These are phyloP conservation scores for Halocaridina rubra DNA, from an alignment of 2,888 invertebrate species.

Conservation along the genomic window DNA sequence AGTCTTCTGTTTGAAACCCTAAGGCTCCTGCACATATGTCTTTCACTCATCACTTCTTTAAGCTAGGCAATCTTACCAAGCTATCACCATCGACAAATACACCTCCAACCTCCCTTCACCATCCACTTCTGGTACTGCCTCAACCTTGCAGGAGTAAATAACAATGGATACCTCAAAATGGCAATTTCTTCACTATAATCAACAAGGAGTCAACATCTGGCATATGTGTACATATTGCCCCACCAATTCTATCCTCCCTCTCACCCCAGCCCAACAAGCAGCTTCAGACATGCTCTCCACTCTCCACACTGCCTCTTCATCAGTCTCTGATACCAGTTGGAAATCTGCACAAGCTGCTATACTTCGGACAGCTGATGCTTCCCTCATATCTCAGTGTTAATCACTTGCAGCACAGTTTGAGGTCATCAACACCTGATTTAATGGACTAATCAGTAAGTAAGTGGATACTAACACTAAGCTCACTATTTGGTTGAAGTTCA, in stretches of 20 bases:
- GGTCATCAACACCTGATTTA: neutral
- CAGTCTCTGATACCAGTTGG: neutral
- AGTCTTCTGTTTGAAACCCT: too few species aligned
- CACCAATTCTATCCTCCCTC: too few species aligned
- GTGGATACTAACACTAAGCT: neutral
- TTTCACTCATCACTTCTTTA: too few species aligned
- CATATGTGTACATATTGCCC: neutral
- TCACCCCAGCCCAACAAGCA: too few species aligned
- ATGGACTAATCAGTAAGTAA: neutral
- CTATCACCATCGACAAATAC: too few species aligned
- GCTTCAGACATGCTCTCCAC: neutral
- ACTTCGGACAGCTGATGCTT: neutral
- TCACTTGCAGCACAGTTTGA: neutral
- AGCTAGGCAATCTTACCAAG: too few species aligned
- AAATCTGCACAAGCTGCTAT: neutral
- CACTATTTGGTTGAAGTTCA: neutral
- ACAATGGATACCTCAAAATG: neutral
- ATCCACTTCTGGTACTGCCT: too few species aligned
- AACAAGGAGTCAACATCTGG: neutral
- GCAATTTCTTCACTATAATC: constrained; percentile 12
- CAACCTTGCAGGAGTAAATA: neutral
- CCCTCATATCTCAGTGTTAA: neutral
- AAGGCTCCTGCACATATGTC: too few species aligned
- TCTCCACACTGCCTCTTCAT: neutral
- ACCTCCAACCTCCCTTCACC: neutral